Evolutionary conservation across 2,797 vertebrate species (phyloP).

Genomic region (Gouania willdenowi): DNA sequence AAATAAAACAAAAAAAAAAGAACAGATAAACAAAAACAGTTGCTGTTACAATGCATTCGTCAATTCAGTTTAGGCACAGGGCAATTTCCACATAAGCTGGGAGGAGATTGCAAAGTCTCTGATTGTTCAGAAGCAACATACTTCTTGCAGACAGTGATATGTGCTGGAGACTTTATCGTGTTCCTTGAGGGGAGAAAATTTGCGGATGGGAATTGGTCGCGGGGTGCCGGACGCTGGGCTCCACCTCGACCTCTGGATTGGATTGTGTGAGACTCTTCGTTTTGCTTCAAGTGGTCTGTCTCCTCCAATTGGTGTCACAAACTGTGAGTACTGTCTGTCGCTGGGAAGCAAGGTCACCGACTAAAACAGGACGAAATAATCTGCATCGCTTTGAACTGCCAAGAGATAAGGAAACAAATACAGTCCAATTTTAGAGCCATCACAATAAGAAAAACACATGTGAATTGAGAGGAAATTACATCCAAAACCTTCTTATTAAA

Average conservation of each 20-base stretch:
- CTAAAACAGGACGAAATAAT: constrained; percentile 82
- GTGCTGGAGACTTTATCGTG: constrained; percentile 79
- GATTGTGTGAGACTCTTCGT: constrained; percentile 80
- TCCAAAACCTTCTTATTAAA: no score
- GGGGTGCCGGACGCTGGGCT: constrained; percentile 60
- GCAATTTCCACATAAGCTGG: constrained; percentile 88
- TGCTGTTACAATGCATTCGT: constrained; percentile 99
- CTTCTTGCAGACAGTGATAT: constrained; percentile 86
- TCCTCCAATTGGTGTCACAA: constrained; percentile 87
- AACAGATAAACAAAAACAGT: constrained; percentile 68
- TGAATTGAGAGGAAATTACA: no score
- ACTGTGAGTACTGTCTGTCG: constrained; percentile 87
- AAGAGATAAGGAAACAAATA: constrained; percentile 26
- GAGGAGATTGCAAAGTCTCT: constrained; percentile 90
- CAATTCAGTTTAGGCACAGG: constrained; percentile 99
- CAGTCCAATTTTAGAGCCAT: no score
- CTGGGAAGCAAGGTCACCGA: constrained; percentile 87
- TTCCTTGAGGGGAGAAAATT: constrained; percentile 77
- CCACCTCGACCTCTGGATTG: constrained; percentile 83
- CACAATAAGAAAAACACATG: no score
- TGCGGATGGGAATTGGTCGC: constrained; percentile 80
- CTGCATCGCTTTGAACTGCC: constrained; percentile 74
- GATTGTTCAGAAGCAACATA: constrained; percentile 96
- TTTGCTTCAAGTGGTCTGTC: constrained; percentile 90
- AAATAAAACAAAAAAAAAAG: constrained; percentile 82